A percentile compares a stretch with the other conserved stretches of the same genome.
phyloP scores from a whole-genome alignment of 2,113 vertebrate species.

The Odocoileus virginianus region DNA sequence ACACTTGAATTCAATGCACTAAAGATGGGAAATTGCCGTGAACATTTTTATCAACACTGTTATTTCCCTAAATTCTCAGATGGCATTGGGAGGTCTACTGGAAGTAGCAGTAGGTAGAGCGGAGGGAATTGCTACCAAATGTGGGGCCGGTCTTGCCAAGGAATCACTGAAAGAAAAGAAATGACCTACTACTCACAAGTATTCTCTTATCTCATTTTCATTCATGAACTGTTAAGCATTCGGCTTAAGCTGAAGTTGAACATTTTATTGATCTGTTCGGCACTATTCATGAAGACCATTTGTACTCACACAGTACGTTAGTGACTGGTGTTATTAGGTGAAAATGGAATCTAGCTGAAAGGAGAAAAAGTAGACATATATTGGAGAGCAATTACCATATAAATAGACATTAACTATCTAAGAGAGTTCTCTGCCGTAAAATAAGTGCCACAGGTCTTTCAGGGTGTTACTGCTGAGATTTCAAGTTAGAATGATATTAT shows the following conservation, averaged over 20 bases:
- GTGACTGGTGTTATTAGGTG: constrained; percentile 61
- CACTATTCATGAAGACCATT: constrained; percentile 53
- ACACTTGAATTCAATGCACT: neutral
- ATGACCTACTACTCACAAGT: neutral
- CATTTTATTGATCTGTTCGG: constrained; percentile 66
- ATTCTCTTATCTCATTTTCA: constrained; percentile 61
- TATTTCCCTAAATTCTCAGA: neutral
- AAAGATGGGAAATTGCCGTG: neutral
- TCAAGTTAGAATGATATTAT: constrained; percentile 34
- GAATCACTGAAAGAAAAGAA: neutral
- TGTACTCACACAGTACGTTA: constrained; percentile 33
- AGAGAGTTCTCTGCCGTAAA: constrained; percentile 37
- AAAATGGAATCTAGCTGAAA: constrained; percentile 72
- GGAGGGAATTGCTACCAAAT: neutral
- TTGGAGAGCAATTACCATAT: constrained; percentile 70
- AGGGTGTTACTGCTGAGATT: constrained; percentile 37
- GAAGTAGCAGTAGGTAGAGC: neutral
- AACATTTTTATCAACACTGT: neutral
- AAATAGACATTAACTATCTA: constrained; percentile 66
- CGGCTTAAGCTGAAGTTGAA: constrained; percentile 40
- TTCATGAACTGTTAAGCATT: constrained; percentile 57
- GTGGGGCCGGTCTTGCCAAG: neutral
- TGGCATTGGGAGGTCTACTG: accelerated
- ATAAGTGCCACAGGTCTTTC: constrained; percentile 42
- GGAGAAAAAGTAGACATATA: constrained; percentile 55